Percentiles rank a stretch among this genome's conserved stretches.
These are phyloP conservation scores for Syrista parreyssii DNA, from an alignment of 2,888 invertebrate genomes.

Conservation along the genomic window DNA sequence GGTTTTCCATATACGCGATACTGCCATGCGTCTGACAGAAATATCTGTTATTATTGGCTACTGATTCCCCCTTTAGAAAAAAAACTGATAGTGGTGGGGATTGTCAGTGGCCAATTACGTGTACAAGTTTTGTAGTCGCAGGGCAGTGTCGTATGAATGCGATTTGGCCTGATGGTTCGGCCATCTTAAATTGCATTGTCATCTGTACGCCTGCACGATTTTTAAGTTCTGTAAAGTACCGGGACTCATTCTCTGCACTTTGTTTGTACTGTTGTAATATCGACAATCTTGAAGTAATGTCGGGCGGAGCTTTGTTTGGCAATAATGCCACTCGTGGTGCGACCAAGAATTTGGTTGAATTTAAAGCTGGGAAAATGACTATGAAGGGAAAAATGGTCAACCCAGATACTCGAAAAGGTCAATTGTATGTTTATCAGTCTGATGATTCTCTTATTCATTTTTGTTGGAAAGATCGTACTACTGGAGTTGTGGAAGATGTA, in stretches of 20 bases:
- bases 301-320: conserved; percentile 80
- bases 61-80: not conserved
- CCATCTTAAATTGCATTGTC: conserved; percentile 51
- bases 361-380: conserved; percentile 96
- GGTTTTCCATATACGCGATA: not conserved
- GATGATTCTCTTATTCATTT: conserved; percentile 99
- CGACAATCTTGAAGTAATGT: conserved; percentile 49
- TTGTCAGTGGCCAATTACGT: not conserved
- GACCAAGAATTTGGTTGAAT: conserved; percentile 92
- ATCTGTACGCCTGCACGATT: conserved; percentile 27
- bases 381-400: conserved; percentile 93
- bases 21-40: not conserved
- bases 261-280: conserved; percentile 1
- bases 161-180: conserved; percentile 1
- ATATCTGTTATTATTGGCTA: not conserved
- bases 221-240: conserved; percentile 2
- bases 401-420: conserved; percentile 94
- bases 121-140: not conserved
- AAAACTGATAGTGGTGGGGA: not conserved
- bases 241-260: conserved; percentile 1
- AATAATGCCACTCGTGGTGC: conserved; percentile 81
- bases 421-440: conserved; percentile 94
- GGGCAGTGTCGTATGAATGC: not conserved
- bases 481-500: conserved; percentile 92
- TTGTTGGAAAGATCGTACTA: conserved; percentile 98